Conservation (phyloP, 2,888 invertebrate genomes). For the Lacanobia wlatinum region DNA sequence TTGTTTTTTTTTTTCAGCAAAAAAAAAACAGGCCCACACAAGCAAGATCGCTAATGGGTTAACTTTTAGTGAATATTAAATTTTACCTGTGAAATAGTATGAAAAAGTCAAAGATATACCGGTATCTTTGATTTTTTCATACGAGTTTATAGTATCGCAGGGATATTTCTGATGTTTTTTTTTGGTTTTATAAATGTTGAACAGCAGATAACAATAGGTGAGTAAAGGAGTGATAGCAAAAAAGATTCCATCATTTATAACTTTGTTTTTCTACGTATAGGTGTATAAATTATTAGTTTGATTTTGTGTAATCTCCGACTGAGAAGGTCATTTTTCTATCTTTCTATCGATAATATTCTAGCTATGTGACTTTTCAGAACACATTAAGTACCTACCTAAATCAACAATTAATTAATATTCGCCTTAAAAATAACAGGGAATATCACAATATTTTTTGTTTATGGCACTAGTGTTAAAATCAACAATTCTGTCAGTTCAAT, state of each 20-base stretch:
- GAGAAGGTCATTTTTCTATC: background rate
- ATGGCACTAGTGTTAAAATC: background rate
- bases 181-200: conserved; percentile 3
- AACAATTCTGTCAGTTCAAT: background rate
- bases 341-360: too few species aligned
- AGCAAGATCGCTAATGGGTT: conserved; percentile 64
- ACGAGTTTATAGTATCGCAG: background rate
- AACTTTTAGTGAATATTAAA: conserved; percentile 44
- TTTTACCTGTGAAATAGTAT: conserved; percentile 45
- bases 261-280: background rate
- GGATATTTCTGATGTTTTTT: background rate
- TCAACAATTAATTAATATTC: too few species aligned
- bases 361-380: background rate
- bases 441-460: too few species aligned
- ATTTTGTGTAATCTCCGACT: background rate
- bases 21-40: conserved; percentile 52
- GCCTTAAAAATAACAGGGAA: too few species aligned
- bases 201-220: conserved; percentile 7
- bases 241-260: conserved; percentile 19
- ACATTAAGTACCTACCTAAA: too few species aligned
- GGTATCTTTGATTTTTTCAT: background rate
- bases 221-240: conserved; percentile 6
- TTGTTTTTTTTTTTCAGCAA: conserved; percentile 35
- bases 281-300: conserved; percentile 1
- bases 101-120: conserved; percentile 19